phyloP scores from a whole-genome alignment of 2,888 invertebrate species.

The Meghimatium bilineatum region DNA sequence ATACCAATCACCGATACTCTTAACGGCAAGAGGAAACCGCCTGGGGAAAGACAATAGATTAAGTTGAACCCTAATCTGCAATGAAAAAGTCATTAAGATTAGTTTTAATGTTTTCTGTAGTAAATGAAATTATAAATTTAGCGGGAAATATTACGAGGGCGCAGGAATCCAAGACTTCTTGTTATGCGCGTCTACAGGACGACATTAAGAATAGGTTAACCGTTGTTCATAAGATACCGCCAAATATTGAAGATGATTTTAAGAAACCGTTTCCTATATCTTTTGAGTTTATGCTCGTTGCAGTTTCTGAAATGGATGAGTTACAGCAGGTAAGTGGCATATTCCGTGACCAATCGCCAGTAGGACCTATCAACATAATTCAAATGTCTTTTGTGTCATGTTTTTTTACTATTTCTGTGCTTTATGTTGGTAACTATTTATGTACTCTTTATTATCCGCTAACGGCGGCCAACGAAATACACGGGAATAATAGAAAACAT shows the following conservation, averaged over 20 bases:
- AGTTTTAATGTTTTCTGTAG: background rate
- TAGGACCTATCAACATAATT: too few relatives aligned
- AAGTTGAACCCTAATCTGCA: too few relatives aligned
- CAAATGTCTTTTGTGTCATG: too few relatives aligned
- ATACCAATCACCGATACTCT: too few relatives aligned
- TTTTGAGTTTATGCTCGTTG: background rate
- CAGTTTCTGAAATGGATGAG: background rate
- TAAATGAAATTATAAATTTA: background rate
- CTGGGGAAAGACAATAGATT: too few relatives aligned
- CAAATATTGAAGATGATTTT: conserved; percentile 4
- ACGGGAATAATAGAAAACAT: too few relatives aligned
- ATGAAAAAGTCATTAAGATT: background rate
- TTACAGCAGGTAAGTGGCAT: background rate
- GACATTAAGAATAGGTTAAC: background rate
- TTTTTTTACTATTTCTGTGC: too few relatives aligned
- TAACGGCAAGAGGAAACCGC: too few relatives aligned
- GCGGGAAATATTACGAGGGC: background rate
- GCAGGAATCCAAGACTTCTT: background rate
- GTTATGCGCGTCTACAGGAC: background rate
- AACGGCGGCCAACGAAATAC: too few relatives aligned
- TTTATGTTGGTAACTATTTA: too few relatives aligned
- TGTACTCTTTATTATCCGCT: too few relatives aligned
- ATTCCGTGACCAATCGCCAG: background rate
- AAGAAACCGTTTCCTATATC: background rate
- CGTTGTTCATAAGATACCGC: background rate